Base-by-base conservation (phyloP, 2,797 vertebrate genomes). In the Mionectes olivaceus region DNA sequence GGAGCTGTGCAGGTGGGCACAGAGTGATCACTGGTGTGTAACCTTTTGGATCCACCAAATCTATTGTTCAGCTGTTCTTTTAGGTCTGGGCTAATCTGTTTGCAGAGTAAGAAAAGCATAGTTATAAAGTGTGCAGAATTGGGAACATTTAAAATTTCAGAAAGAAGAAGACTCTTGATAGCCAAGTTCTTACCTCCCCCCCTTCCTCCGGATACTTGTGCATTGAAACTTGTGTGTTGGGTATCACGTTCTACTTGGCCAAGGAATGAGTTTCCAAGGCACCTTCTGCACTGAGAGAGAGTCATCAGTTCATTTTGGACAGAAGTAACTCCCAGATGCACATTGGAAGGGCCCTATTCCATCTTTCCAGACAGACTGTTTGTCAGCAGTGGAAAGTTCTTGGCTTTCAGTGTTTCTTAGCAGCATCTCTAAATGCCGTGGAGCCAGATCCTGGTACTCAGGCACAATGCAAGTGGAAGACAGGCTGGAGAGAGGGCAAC, bases 1-100 rank as follows among this genome's bases (percentile, higher is more conserved):
- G 59, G 86, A 89, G 28, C 60, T 32, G 59, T 74, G 74, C 33
- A 50, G 74, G 79, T 2, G 5, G 55, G 65, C 44, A 55, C 0
- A 0, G 77, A 24, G 55, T 5, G 47, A 44, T 69, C 1, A 0
- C 53, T 13, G 4, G 49, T 16, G 63, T 0, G 0, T 50, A 64
- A 49, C 74, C 4, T 59, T 84, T 83, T 4, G 4, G 65, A 83
- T 60, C 49, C 24, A 27, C 43, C 2, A 4, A 35, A 64, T 32
- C 49, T 86, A 19, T 75, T 86, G 69, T 90, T 86, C 18, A 65
- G 46, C 33, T n/a, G 30, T 52, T 81, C 50, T 23, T 71, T n/a
- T 44, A 24, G 47, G 56, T 78, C 15, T 25, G 27, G 8, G 33
- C 55, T 77, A 76, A 75, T 73, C 43, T 79, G 21, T 33, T 63